Base-by-base conservation (phyloP, 2,113 vertebrate species). In the Cebus imitator region DNA sequence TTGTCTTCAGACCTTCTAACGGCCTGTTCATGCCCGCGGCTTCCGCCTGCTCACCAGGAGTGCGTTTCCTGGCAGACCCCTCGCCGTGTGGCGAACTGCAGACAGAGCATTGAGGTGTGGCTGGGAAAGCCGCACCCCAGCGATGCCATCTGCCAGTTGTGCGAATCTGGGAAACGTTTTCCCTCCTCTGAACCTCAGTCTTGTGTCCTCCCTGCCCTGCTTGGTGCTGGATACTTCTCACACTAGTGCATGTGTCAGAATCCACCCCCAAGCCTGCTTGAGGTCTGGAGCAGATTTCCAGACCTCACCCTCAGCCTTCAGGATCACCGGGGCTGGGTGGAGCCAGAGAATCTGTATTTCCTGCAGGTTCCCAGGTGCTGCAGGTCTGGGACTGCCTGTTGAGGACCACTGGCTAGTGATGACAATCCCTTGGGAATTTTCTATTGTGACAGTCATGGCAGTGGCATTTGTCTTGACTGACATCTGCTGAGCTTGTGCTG, bases 1-100 rank as follows among this genome's bases (percentile, higher is more conserved):
- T 50, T 35, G 75, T 92, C 88, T 97, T 72, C 78, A 93, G 95
- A 75, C 88, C 90, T 95, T 80, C 30, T 58, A 85, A 97, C 94
- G 93, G 90, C 96, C 79, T 72, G 9, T 0, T 1, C 27, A 58
- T 11, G 82, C 94, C 84, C 16, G 2, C 50, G 11, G 40, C 37
- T 21, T 45, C 70, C 6, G 89, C 57, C 80, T 21, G 27, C n/a
- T 64, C 37, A 3, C 70, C 78, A 35, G 17, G 85, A 43, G 14
- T 2, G 68, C 30, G 3, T 13, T n/a, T 17, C 79, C 58, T 89
- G 95, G 94, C 94, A 55, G 72, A 14, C 50, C 52, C 50, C 23
- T 14, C 35, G 0, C 87, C 66, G 17, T 85, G 82, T 55, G 94
- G 92, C 1, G 58, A 90, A 84, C 76, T 55, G 30, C 61, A 35